Percentiles rank a stretch among this genome's conserved stretches.
These are phyloP conservation scores for Palloptera scutellata DNA, from an alignment of 2,888 invertebrate genomes.

Conservation along the genomic window DNA sequence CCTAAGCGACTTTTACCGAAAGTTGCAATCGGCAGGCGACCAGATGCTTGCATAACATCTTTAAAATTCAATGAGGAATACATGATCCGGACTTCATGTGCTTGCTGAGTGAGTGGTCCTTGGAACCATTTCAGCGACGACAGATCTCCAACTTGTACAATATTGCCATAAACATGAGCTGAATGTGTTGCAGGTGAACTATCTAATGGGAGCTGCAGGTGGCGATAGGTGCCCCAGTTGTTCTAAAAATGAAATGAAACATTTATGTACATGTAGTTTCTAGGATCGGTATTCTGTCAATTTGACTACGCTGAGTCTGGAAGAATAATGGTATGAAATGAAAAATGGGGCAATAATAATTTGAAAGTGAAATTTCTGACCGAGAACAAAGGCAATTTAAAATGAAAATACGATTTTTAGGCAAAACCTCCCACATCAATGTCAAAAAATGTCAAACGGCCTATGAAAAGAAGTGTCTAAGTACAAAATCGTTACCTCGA, in stretches of 20 bases:
- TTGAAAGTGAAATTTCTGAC: no score
- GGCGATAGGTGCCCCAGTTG: constrained; percentile 77
- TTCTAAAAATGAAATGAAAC: constrained; percentile 39
- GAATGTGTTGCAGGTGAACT: constrained; percentile 61
- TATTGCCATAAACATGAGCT: constrained; percentile 78
- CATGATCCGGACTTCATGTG: constrained; percentile 63
- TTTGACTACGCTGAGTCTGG: constrained; percentile 4
- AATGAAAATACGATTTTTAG: no score
- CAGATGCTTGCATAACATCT: constrained; percentile 90
- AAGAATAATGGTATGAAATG: background rate
- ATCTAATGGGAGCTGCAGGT: constrained; percentile 67
- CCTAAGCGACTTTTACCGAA: constrained; percentile 70
- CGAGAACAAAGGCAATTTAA: no score
- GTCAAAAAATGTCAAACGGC: no score
- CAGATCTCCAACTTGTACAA: constrained; percentile 80
- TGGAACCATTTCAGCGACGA: constrained; percentile 82
- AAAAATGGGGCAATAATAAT: no score
- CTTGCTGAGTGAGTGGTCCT: constrained; percentile 68
- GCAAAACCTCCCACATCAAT: no score
- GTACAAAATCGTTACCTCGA: no score
- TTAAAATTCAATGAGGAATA: constrained; percentile 88
- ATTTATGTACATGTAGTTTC: background rate
- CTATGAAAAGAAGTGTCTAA: no score
- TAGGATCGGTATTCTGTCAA: no score
- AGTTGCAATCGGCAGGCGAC: constrained; percentile 82